phyloP scores from a whole-genome alignment of 2,888 invertebrate genomes.

The Rhopalosiphum nymphaeae region DNA sequence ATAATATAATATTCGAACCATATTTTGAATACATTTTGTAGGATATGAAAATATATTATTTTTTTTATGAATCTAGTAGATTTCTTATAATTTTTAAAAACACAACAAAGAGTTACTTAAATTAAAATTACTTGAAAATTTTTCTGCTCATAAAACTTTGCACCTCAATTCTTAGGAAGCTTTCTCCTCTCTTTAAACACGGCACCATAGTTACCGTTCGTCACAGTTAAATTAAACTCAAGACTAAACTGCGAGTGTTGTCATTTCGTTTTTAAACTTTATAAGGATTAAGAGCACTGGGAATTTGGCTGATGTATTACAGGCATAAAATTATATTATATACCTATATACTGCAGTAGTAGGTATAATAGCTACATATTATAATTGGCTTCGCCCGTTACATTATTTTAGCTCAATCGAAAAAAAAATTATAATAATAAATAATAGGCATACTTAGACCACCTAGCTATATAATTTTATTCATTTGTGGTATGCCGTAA shows the following conservation, averaged over 20 bases:
- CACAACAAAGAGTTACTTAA: not conserved
- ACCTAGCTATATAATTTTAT: not conserved
- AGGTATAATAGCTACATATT: conserved; percentile 8
- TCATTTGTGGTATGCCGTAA: conserved; percentile 5
- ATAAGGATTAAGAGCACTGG: not conserved
- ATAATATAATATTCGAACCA: not conserved
- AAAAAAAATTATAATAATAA: not conserved
- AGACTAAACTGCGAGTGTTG: not conserved
- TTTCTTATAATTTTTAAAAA: not conserved
- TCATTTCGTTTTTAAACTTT: not conserved
- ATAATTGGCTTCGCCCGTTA: conserved; percentile 6
- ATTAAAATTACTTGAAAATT: not conserved
- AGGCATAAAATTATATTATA: not conserved
- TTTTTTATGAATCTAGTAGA: not conserved
- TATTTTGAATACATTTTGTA: not conserved
- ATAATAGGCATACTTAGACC: conserved; percentile 18
- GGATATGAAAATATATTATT: not conserved
- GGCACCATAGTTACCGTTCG: not conserved
- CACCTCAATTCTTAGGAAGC: not conserved
- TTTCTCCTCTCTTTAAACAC: not conserved
- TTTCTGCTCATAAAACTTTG: not conserved
- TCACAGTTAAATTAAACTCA: not conserved
- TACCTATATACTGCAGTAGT: not conserved
- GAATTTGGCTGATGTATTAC: not conserved
- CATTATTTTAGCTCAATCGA: not conserved